Base-by-base conservation (phyloP, 1,140 invertebrate genomes). In the Ceratosolen solmsi region DNA sequence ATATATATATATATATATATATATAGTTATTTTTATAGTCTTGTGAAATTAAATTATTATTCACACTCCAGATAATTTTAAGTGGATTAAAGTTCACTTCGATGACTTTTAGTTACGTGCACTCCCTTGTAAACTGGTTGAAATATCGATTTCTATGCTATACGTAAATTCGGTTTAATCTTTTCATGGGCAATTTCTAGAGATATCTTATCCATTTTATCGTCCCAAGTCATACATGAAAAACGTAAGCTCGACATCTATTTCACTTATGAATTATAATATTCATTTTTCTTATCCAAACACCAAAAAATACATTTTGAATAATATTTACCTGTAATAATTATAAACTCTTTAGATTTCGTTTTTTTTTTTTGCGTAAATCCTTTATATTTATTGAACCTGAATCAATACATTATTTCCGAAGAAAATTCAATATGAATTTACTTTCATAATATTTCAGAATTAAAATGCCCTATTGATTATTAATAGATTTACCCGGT, bases 31-130 rank as follows among this genome's bases (percentile, higher is more conserved):
- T 60, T 30, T 60, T 60, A 60, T 30, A 60, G 9, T 60, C 58
- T 25, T 27, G 13, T 13, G 22, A 60, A 60, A 60, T 60, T 60
- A 60, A 60, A 60, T 60, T 60, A 60, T 60, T 60, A 60, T 30
- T 60, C 11, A 60, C 27, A 4, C 15, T 30, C 25, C 30, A 60
- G 25, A 60, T 30, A 60, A 30, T 60, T 30, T 60, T 60, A 11
- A 60, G 25, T 60, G 58, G 25, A 30, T 60, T 30, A 30, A 30
- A 60, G 58, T 60, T 30, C 58, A 30, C 58, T 60, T 60, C 27
- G n/a, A 27, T 60, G 8, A 60, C 25, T 60, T 60, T 30, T 30
- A 30, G 11, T 60, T 60, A 60, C 25, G 58, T 60, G 25, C 58
- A 30, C 3, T 13, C 1, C 58, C 25, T 30, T 30, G 54, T 30